Base-by-base conservation (phyloP, 2,113 vertebrate species). In the Nothobranchius kuhntae region DNA sequence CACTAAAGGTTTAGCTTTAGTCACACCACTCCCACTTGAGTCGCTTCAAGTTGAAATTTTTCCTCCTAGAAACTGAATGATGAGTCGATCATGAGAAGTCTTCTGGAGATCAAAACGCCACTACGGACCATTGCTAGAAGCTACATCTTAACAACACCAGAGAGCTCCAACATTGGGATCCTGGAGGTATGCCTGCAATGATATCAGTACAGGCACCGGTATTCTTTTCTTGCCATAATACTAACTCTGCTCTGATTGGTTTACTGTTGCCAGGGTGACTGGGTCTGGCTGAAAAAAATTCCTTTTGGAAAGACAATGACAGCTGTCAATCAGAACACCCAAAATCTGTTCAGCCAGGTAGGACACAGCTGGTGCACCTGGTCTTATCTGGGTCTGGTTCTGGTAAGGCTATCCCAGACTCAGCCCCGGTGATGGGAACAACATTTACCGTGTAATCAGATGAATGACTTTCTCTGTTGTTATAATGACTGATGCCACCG, bases 221-320 rank as follows among this genome's bases (percentile, higher is more conserved):
- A 13, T 53, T 26, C 10, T 9, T 1, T 38, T 54, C 6, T n/a
- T 3, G 11, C n/a, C 0, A 8, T 56, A 38, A 52, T 7, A 7
- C 30, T 55, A 24, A 53, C 15, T 17, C 48, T 61, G 6, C 26
- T 71, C 2, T 77, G 59, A 71, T 57, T 70, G 67, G 24, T 48
- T 5, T 65, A 3, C 44, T 21, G 84, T 75, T 71, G 11, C 61
- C 83, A 96, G 95, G 95, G 95, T 0, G 95, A 96, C 79, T 95
- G 93, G 94, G 94, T 96, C 65, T 96, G 95, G 95, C 78, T 96
- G 44, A 96, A 95, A 87, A 96, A 93, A 84, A 93, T 95, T 51
- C 89, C 90, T 1, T 51, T 56, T 2, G 92, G 89, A 14, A 86
- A 89, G 2, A 82, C 78, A 9, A 68, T 92, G 45, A 13, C 46